These are phyloP conservation scores for Cladopsammia gracilis DNA, from an alignment of 64 coral and sea anemone genomes.

Conservation along the genomic window DNA sequence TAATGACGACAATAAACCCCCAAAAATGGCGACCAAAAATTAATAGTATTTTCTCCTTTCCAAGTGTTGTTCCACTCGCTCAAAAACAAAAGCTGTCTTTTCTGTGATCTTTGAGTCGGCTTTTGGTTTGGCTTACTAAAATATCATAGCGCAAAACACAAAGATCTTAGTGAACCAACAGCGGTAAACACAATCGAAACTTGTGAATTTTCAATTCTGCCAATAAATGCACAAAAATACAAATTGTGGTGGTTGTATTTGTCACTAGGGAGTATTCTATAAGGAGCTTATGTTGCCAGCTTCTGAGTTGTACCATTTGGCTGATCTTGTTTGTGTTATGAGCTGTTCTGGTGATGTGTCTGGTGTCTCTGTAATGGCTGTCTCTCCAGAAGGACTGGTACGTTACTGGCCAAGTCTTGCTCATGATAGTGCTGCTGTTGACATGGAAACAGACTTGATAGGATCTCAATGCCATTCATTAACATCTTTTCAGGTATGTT, in stretches of 20 bases:
- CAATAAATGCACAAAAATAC: too few species aligned
- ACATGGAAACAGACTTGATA: conserved; percentile 85
- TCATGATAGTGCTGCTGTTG: conserved; percentile 78
- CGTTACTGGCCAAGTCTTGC: conserved; percentile 96
- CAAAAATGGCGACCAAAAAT: too few species aligned
- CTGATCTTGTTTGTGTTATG: conserved; percentile 82
- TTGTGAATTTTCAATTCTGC: too few species aligned
- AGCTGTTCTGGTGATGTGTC: conserved; percentile 41
- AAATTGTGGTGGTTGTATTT: not conserved
- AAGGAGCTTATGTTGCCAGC: conserved; percentile 87
- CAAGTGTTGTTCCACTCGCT: too few species aligned
- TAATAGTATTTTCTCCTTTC: too few species aligned
- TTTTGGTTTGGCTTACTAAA: too few species aligned
- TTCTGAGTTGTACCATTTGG: conserved; percentile 86
- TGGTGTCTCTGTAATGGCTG: conserved; percentile 73
- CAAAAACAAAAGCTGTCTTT: too few species aligned
- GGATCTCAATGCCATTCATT: conserved; percentile 93
- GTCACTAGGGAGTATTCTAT: conserved; percentile 77
- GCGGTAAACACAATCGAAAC: too few species aligned
- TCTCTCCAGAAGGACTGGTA: conserved; percentile 92
- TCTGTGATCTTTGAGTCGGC: too few species aligned
- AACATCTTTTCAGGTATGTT: conserved; percentile 79
- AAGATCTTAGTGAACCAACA: too few species aligned
- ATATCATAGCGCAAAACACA: too few species aligned
- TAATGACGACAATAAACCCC: too few species aligned